phyloP scores from a whole-genome alignment of 2,797 vertebrate species.

The Scyliorhinus canicula region DNA sequence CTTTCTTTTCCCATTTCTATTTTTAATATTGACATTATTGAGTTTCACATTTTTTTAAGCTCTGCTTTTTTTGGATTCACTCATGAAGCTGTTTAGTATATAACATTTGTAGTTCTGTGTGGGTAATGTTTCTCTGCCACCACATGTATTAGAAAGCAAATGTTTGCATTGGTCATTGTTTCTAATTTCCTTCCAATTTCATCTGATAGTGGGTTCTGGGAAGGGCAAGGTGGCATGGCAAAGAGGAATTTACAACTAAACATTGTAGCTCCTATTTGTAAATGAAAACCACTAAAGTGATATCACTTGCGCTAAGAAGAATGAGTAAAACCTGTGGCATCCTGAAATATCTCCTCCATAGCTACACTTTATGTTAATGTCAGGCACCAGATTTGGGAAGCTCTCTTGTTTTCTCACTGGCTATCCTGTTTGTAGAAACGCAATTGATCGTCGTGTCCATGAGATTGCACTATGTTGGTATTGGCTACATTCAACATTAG shows the following conservation, averaged over 20 bases:
- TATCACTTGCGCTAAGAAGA: neutral
- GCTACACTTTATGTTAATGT: neutral
- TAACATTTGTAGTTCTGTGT: neutral
- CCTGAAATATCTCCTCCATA: neutral
- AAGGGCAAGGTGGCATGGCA: too few species aligned
- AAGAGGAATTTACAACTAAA: slow-evolving; percentile 10
- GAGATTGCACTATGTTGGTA: neutral
- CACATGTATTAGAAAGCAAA: neutral
- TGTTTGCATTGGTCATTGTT: neutral
- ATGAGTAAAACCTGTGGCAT: neutral
- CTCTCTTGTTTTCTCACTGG: neutral
- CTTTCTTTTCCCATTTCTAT: neutral
- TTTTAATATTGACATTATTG: neutral
- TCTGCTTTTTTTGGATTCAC: neutral
- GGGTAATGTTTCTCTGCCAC: neutral
- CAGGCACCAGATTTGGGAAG: neutral
- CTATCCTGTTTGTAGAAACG: neutral
- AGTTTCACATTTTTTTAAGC: neutral
- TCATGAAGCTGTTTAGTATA: neutral
- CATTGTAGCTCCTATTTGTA: neutral
- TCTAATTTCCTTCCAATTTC: neutral
- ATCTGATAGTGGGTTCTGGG: neutral
- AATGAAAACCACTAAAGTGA: neutral
- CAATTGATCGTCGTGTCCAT: neutral
- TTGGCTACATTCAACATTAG: neutral